phyloP scores from a whole-genome alignment of 2,113 vertebrate genomes.

The Heterocephalus glaber region DNA sequence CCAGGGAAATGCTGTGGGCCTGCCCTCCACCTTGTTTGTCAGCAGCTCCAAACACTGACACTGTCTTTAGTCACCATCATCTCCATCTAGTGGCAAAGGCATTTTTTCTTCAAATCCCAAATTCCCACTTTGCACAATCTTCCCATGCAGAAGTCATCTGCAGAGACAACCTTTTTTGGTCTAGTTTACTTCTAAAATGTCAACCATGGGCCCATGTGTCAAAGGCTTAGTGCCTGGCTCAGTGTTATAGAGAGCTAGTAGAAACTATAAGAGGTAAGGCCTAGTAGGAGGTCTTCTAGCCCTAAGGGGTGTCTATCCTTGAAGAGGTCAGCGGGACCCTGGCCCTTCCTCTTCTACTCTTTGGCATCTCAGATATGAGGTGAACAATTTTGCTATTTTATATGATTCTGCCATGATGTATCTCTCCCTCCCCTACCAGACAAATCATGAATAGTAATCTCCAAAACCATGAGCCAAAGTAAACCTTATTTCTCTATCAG shows the following conservation, averaged over 20 bases:
- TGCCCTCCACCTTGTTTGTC: neutral
- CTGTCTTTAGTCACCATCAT: neutral
- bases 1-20: neutral
- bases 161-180: neutral
- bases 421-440: neutral
- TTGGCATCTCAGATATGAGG: neutral
- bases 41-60: neutral
- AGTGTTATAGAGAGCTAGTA: neutral
- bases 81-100: neutral
- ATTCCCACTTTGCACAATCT: neutral
- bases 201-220: neutral
- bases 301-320: neutral
- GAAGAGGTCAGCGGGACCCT: neutral
- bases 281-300: neutral
- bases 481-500: neutral
- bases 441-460: neutral
- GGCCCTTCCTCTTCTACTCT: neutral
- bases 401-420: neutral
- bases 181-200: too few species aligned
- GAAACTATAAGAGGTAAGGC: neutral
- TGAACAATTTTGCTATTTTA: neutral
- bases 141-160: neutral
- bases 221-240: neutral
- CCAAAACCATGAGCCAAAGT: neutral
- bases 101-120: neutral